Percentiles rank a stretch among this genome's conserved stretches.
Conservation (phyloP, 2,113 vertebrate species). For the Cinclus mexicanus region DNA sequence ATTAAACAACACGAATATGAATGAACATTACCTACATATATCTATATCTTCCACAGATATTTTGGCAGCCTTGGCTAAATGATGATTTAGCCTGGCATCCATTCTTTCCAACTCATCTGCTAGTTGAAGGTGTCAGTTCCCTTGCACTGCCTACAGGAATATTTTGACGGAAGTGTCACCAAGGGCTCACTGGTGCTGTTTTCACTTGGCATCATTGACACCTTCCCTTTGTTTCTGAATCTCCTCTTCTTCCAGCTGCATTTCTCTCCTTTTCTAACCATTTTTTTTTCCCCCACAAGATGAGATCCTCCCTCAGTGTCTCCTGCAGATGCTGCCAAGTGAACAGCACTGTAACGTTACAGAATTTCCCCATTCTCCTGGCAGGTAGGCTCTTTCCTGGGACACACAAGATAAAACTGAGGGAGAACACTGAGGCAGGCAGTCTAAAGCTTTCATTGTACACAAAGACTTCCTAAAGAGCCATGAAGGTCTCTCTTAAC, state of each 20-base stretch:
- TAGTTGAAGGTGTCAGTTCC: background rate
- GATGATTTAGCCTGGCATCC: background rate
- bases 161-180: background rate
- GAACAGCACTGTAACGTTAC: background rate
- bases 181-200: background rate
- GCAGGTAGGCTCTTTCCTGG: background rate
- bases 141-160: background rate
- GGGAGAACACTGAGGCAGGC: background rate
- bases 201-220: background rate
- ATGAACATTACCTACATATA: background rate
- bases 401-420: background rate
- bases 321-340: background rate
- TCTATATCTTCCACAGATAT: background rate
- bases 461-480: background rate
- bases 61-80: background rate
- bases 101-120: background rate
- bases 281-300: background rate
- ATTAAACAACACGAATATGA: background rate
- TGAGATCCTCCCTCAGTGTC: background rate
- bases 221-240: background rate
- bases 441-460: background rate
- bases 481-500: background rate
- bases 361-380: background rate
- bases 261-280: background rate
- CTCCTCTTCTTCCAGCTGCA: background rate